Percentiles rank a stretch among this genome's conserved stretches.
Conservation (phyloP, 1,140 invertebrate genomes). For the Cecropterus lyciades region DNA sequence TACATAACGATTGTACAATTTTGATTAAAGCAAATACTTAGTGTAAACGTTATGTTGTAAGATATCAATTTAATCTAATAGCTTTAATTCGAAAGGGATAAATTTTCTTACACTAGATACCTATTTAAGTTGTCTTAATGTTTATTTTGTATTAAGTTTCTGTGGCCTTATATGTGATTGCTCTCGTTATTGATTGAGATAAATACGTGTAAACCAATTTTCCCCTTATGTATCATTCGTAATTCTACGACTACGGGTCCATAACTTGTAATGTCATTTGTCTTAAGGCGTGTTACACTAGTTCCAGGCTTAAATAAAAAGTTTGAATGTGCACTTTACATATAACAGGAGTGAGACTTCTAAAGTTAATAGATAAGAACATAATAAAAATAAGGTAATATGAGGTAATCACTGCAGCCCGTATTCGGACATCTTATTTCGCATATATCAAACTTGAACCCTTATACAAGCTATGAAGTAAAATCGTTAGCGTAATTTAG, state of each 20-base stretch:
- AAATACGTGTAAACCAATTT: slow-evolving; percentile 24
- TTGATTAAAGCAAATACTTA: neutral
- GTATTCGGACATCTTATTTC: too few relatives aligned
- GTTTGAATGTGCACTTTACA: too few relatives aligned
- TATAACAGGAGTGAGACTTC: too few relatives aligned
- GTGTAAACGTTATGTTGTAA: slow-evolving; percentile 1
- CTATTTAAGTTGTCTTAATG: slow-evolving; percentile 29
- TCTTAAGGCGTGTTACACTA: neutral
- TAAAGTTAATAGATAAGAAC: too few relatives aligned
- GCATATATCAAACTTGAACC: too few relatives aligned
- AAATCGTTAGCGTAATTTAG: too few relatives aligned
- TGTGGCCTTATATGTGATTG: slow-evolving; percentile 17
- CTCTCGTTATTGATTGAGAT: slow-evolving; percentile 21
- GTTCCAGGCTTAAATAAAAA: neutral
- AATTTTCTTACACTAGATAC: slow-evolving; percentile 21
- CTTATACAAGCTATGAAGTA: too few relatives aligned
- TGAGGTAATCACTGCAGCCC: too few relatives aligned
- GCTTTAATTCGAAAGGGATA: slow-evolving; percentile 9
- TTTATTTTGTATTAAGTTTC: slow-evolving; percentile 29
- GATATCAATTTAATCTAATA: slow-evolving; percentile 22
- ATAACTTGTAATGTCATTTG: slow-evolving; percentile 11
- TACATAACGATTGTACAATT: too few relatives aligned
- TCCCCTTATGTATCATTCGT: slow-evolving; percentile 13
- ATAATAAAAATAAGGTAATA: too few relatives aligned
- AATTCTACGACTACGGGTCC: slow-evolving; percentile 5